These are phyloP conservation scores for Osmerus mordax DNA, from an alignment of 2,113 vertebrate species.

Conservation along the genomic window DNA sequence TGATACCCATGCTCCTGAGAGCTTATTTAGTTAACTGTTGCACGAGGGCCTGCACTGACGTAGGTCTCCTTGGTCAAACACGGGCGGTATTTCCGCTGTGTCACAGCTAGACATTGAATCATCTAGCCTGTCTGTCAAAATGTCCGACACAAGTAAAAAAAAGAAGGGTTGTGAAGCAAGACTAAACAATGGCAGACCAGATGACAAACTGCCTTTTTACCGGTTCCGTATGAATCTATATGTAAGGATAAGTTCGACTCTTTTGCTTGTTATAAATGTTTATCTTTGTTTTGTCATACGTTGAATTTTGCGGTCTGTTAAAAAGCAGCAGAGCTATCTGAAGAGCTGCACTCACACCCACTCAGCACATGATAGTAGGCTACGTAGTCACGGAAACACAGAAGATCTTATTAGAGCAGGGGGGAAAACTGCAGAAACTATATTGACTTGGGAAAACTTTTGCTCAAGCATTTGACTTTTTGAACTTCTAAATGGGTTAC, in stretches of 20 bases:
- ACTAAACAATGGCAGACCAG: slow-evolving; percentile 40
- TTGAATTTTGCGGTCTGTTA: slow-evolving; percentile 32
- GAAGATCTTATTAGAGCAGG: too few species aligned
- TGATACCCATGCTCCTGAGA: slow-evolving; percentile 27
- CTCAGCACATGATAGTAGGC: too few species aligned
- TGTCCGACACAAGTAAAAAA: background rate
- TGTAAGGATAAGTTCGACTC: slow-evolving; percentile 35
- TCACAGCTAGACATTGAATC: slow-evolving; percentile 35
- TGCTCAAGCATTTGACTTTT: too few species aligned
- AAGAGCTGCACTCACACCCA: background rate
- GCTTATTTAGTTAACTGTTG: slow-evolving; percentile 55
- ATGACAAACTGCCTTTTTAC: slow-evolving; percentile 18
- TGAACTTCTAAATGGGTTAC: too few species aligned
- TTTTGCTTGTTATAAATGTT: slow-evolving; percentile 22
- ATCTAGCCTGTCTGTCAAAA: slow-evolving; percentile 36
- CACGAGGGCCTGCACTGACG: slow-evolving; percentile 40
- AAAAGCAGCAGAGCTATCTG: background rate
- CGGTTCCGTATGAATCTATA: slow-evolving; percentile 29
- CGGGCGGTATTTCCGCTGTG: slow-evolving; percentile 35
- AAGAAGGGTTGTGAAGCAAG: slow-evolving; percentile 25
- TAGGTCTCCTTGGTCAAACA: slow-evolving; percentile 50
- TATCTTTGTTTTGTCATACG: slow-evolving; percentile 15
- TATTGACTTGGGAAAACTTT: too few species aligned
- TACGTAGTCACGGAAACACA: too few species aligned
- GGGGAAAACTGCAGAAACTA: too few species aligned